Evolutionary conservation across 2,113 vertebrate genomes (phyloP).

Genomic region (Pteronura brasiliensis): DNA sequence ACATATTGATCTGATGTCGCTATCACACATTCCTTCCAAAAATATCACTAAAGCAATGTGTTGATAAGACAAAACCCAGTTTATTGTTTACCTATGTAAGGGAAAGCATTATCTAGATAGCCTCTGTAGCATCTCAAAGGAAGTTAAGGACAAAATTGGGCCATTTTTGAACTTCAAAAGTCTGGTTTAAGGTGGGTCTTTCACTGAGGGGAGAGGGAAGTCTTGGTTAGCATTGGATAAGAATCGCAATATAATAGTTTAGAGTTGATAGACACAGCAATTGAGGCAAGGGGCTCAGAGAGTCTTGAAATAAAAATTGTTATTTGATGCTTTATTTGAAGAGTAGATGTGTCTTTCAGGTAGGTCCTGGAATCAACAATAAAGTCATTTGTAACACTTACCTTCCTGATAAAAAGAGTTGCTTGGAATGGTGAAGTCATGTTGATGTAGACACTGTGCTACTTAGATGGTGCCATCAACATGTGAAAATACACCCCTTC

Average conservation of each 20-base stretch:
- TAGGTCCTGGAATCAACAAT: not conserved
- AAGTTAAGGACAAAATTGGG: not conserved
- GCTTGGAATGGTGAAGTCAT: slow-evolving; percentile 9
- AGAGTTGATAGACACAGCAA: not conserved
- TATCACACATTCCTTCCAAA: not conserved
- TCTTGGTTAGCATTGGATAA: not conserved
- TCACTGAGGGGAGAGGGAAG: not conserved
- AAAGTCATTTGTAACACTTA: slow-evolving; percentile 8
- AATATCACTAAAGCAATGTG: not conserved
- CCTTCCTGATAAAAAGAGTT: not conserved
- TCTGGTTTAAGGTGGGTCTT: not conserved
- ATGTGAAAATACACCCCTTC: not conserved
- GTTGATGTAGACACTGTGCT: not conserved
- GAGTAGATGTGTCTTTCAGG: not conserved
- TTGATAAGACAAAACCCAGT: not conserved
- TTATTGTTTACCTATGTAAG: not conserved
- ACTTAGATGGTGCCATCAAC: not conserved
- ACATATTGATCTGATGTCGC: not conserved
- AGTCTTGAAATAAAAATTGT: not conserved
- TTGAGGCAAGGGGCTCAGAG: not conserved
- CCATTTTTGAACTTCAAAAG: not conserved
- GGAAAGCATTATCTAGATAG: not conserved
- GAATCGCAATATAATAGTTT: not conserved
- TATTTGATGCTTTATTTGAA: not conserved
- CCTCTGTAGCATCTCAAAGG: not conserved